Evolutionary conservation across 2,888 invertebrate species (phyloP), one percentile per base, ranked within the genome.

Genomic region (Rhamnusium bicolor): DNA sequence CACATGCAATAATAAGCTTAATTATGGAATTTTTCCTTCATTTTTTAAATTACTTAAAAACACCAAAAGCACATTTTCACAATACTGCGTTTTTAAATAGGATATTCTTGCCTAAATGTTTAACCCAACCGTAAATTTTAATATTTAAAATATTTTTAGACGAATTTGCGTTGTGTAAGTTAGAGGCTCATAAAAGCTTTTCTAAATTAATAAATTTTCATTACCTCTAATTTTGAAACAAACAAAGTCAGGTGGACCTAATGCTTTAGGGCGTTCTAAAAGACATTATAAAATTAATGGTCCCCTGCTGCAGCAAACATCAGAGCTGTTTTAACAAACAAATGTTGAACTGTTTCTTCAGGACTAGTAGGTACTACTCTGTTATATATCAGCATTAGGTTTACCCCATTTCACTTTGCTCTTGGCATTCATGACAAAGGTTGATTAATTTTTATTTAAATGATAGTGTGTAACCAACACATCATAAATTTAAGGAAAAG

Each of bases 121-220:
- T 12, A 29, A 29, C 40, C 12, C 8, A 40, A 12, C 12, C 40
- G 5, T 40, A 12, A 3, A 40, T n/a, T 32, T 12, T 40, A 40
- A 40, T 40, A 5, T 4, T 14, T 40, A 1, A 40, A 40, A 2
- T n/a, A 10, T 40, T 40, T n/a, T 40, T 12, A 40, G n/a, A 3
- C 1, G n/a, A 40, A 40, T n/a, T 32, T 32, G 10, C 10, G 2
- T 12, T 10, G 10, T 32, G 32, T 12, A 32, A 32, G 40, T 40
- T 40, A 40, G 1, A 40, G n/a, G 40, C 40, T 14, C 2, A 40
- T 51, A 54, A 12, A 27, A 21, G 19, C 21, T 19, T 54, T 54
- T n/a, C 53, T n/a, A 27, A 54, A 54, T 54, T 54, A 54, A 54
- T 27, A 54, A 54, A 27, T 54, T n/a, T 27, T 54, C 54, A 54